phyloP scores from a whole-genome alignment of 2,113 vertebrate species.

The Chiloscyllium plagiosum region DNA sequence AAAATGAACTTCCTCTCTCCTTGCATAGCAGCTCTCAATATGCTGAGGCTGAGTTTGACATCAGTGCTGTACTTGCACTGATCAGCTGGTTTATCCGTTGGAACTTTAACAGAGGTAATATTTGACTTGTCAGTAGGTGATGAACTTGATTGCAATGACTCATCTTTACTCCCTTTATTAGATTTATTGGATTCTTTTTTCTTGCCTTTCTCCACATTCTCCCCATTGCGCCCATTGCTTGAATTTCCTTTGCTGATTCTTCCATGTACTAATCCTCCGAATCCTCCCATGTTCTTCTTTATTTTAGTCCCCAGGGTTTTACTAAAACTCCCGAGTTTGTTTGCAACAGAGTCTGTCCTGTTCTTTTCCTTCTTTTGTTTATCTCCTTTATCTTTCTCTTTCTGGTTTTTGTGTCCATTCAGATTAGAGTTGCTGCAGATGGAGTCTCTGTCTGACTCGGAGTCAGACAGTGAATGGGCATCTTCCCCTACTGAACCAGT shows the following conservation, averaged over 20 bases:
- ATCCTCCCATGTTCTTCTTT: conserved; percentile 96
- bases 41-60: conserved; percentile 96
- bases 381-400: conserved; percentile 78
- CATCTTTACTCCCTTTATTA: conserved; percentile 77
- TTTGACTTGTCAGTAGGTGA: conserved; percentile 65
- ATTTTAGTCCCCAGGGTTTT: conserved; percentile 95
- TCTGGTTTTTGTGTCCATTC: conserved; percentile 78
- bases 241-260: conserved; percentile 86
- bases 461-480: conserved; percentile 91
- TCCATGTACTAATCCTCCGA: conserved; percentile 89
- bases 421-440: conserved; percentile 94
- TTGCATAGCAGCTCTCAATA: conserved; percentile 95
- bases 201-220: conserved; percentile 56
- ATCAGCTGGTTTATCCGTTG: conserved; percentile 70
- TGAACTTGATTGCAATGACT: conserved; percentile 83
- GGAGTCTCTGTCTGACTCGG: conserved; percentile 94
- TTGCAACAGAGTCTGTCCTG: conserved; percentile 89
- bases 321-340: conserved; percentile 95
- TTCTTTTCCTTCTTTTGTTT: conserved; percentile 90
- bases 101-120: conserved; percentile 51
- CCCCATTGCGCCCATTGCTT: conserved; percentile 71
- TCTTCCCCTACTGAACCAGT: conserved; percentile 94
- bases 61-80: conserved; percentile 97
- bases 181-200: conserved; percentile 64
- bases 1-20: conserved; percentile 98